Conservation (phyloP, 2,888 invertebrate genomes). For the Stegana nigrithorax region DNA sequence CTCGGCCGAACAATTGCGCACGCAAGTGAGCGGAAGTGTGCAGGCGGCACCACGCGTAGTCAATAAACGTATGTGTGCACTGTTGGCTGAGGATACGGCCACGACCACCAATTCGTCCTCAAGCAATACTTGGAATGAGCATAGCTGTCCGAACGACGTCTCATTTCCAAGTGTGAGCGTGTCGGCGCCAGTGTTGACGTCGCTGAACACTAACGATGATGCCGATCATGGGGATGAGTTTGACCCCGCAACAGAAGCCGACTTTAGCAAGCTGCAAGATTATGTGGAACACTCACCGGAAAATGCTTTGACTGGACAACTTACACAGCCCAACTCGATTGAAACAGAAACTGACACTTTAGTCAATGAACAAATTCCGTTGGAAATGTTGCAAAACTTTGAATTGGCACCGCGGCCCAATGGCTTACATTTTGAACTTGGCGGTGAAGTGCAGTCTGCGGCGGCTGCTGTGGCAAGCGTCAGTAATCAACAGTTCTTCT, state of each 20-base stretch:
- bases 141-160: constrained; percentile 81
- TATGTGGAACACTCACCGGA: neutral
- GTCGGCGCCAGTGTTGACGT: constrained; percentile 78
- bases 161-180: constrained; percentile 86
- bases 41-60: constrained; percentile 20
- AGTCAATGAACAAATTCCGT: constrained; percentile 37
- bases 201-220: constrained; percentile 74
- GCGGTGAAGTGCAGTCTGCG: constrained; percentile 62
- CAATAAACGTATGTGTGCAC: constrained; percentile 20
- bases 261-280: constrained; percentile 46
- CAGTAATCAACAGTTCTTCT: constrained; percentile 60
- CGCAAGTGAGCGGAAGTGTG: constrained; percentile 41
- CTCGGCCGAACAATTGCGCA: constrained; percentile 74
- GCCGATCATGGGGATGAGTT: constrained; percentile 66
- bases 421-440: constrained; percentile 60
- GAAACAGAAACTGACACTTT: constrained; percentile 58
- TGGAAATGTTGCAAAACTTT: neutral
- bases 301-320: constrained; percentile 4
- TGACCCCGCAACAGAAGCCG: constrained; percentile 46
- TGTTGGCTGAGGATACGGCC: constrained; percentile 3
- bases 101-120: neutral
- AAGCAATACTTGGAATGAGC: constrained; percentile 84
- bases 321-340: constrained; percentile 55
- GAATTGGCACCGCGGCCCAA: constrained; percentile 31
- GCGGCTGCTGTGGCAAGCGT: constrained; percentile 33